Base-by-base conservation (phyloP, 1,140 invertebrate species). In the Campoletis sonorensis region DNA sequence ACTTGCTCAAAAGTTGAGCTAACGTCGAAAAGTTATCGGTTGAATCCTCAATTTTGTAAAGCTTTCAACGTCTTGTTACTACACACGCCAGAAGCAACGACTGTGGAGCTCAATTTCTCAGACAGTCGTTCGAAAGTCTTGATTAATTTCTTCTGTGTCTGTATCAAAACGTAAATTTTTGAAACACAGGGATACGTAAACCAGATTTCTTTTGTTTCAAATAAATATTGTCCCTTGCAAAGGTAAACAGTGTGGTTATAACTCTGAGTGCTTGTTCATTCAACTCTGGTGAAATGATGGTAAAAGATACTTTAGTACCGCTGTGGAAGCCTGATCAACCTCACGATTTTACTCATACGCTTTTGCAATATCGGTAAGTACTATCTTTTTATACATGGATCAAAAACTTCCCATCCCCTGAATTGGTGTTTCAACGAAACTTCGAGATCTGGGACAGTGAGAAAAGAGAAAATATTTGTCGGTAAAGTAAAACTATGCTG, bases 351-450 rank as follows among this genome's bases (percentile, higher is more conserved):
- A 77, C 45, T 51, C 26, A 33, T 82, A 7, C 61, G n/a, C 27
- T 40, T 73, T 79, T 18, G 78, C 78, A 82, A 79, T 82, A 82
- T 82, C 78, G 23, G 70, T 76, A 75, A 79, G 71, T 82, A 49
- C 72, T 80, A 33, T 82, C 76, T 79, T 79, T 71, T 40, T 54
- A n/a, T 45, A 82, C 54, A 64, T 67, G 51, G 7, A 76, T 68
- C 64, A 75, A n/a, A 37, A 23, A 71, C 11, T 67, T 51, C 75
- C 80, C 33, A 13, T 16, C 4, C 40, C 13, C 8, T 54, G 27
- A 75, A 45, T 10, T 10, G 16, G 51, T 54, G n/a, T 54, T 54
- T 54, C 51, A 54, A 21, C 51, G 51, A 75, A 75, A 75, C 49
- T 77, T 71, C 21, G 27, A 49, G 27, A 75, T 75, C 16, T 27